Conservation (phyloP, 2,797 vertebrate species). For the Strix occidentalis region DNA sequence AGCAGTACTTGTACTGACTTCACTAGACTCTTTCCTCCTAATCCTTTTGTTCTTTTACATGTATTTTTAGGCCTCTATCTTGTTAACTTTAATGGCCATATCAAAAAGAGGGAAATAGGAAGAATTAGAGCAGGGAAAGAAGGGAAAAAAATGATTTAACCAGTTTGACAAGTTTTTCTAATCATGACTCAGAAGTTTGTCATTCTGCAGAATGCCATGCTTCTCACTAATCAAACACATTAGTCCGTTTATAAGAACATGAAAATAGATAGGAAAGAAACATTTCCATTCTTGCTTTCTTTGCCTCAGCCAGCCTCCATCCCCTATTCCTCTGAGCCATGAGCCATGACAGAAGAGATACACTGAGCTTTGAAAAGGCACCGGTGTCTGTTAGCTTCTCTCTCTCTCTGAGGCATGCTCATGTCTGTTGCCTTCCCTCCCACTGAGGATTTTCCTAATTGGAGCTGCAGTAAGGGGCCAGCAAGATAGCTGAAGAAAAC, state of each 20-base stretch:
- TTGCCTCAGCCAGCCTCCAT: neutral
- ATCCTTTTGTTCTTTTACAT: neutral
- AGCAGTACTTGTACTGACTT: neutral
- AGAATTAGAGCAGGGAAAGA: neutral
- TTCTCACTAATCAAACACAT: neutral
- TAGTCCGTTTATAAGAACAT: neutral
- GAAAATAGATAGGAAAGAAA: neutral
- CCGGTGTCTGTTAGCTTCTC: neutral
- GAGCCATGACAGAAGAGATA: neutral
- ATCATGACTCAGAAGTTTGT: neutral
- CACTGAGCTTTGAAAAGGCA: neutral
- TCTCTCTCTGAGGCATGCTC: neutral
- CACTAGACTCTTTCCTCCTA: neutral
- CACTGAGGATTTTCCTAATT: neutral
- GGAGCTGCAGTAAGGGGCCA: neutral
- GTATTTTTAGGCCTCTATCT: neutral
- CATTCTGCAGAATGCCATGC: neutral
- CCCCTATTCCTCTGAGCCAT: neutral
- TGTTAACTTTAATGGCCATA: neutral
- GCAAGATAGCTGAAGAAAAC: neutral
- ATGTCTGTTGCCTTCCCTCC: neutral
- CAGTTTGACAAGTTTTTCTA: neutral
- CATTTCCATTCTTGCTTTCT: neutral
- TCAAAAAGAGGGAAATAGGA: neutral
- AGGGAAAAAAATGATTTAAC: neutral